Base-by-base conservation (phyloP, 2,797 vertebrate genomes). In the Nothura maculosa region DNA sequence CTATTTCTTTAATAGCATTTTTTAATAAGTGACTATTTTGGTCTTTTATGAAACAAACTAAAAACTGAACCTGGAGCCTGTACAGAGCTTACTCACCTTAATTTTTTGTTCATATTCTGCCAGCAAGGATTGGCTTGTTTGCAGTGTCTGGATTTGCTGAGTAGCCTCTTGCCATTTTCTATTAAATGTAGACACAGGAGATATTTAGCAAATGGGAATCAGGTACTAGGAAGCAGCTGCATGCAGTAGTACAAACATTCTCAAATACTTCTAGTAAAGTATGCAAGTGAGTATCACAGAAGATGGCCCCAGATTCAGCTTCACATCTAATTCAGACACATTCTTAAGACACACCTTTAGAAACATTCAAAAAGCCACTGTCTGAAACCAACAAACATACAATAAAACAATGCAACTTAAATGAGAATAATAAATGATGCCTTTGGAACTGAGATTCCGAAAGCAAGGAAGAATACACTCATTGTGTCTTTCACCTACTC, bases 131-230 rank as follows among this genome's bases (percentile, higher is more conserved):
- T 99, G 98, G n/a, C 96, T 97, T 43, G 98, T 97, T 97, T 99
- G 99, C 25, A 99, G 96, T 1, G 91, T 97, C 93, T 99, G 98
- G 77, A 98, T 98, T 84, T 98, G 98, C 94, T 99, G 98, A 86
- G 85, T 98, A 55, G 98, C 95, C 73, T 99, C 99, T 89, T 99
- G 98, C 96, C 98, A 98, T 92, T 99, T 99, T 87, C 99, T 99
- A 43, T 94, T 2, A 22, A 11, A 73, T 19, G 58, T 6, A 90
- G n/a, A 94, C 50, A 81, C 36, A 66, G 74, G 43, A 94, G 24
- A 8, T 20, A 61, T 68, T 79, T 36, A 90, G 45, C 34, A 81
- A 9, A 2, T 62, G 73, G 20, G 52, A 81, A 83, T 67, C 43
- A 42, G 1, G 1, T 11, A 62, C 19, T 32, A 92, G 62, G 77